Percentiles rank a stretch among this genome's conserved stretches.
phyloP scores from a whole-genome alignment of 2,888 invertebrate species.

The Sussaba pulchella region DNA sequence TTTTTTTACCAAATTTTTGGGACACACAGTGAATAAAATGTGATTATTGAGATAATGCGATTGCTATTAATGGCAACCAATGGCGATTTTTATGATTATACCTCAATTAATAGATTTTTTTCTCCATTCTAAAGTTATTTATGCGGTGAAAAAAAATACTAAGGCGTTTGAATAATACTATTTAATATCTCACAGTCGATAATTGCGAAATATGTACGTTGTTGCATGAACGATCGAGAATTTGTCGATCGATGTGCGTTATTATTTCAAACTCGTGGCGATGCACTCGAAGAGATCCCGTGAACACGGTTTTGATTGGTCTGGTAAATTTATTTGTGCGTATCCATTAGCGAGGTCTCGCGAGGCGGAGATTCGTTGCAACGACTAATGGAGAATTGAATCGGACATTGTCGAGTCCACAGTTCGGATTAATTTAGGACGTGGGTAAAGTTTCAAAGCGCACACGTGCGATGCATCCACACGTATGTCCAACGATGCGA shows the following conservation, averaged over 20 bases:
- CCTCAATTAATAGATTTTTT: not conserved
- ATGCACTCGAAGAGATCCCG: slow-evolving; percentile 17
- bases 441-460: slow-evolving; percentile 16
- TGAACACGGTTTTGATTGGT: slow-evolving; percentile 33
- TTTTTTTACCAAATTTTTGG: too few relatives aligned
- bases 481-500: too few relatives aligned
- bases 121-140: not conserved
- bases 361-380: not conserved
- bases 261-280: not conserved
- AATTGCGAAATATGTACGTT: too few relatives aligned
- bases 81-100: too few relatives aligned
- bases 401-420: slow-evolving; percentile 6
- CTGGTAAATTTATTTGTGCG: slow-evolving; percentile 6
- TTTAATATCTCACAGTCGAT: too few relatives aligned
- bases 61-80: too few relatives aligned
- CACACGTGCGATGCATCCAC: not conserved
- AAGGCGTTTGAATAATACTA: not conserved
- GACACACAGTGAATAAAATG: too few relatives aligned
- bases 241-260: not conserved
- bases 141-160: not conserved
- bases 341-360: slow-evolving; percentile 4
- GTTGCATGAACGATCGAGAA: not conserved
- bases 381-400: slow-evolving; percentile 1
- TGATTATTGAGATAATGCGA: too few relatives aligned
- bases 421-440: slow-evolving; percentile 13